phyloP scores from a whole-genome alignment of 2,113 vertebrate genomes.

The Nasalis larvatus region DNA sequence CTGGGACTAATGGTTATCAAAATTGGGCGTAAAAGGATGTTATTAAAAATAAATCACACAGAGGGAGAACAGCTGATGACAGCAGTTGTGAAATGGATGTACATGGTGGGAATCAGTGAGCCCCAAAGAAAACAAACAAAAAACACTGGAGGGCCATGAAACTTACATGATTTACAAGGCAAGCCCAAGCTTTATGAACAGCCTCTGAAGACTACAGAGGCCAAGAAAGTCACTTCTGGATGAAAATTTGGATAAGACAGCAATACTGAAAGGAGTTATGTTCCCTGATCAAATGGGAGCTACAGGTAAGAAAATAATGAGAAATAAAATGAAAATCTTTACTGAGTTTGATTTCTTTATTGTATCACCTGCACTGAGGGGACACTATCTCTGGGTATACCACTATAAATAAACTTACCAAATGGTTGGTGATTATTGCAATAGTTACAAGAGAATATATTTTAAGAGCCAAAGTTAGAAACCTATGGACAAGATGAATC shows the following conservation, averaged over 20 bases:
- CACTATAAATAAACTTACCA: neutral
- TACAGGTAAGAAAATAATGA: neutral
- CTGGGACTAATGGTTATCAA: slow-evolving; percentile 76
- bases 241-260: slow-evolving; percentile 14
- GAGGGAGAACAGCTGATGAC: slow-evolving; percentile 63
- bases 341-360: neutral
- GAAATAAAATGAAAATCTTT: neutral
- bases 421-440: neutral
- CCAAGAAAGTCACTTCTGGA: slow-evolving; percentile 25
- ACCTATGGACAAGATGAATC: slow-evolving; percentile 35
- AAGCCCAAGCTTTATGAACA: slow-evolving; percentile 56
- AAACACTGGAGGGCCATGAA: slow-evolving; percentile 45
- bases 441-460: neutral
- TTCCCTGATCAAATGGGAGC: neutral
- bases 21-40: slow-evolving; percentile 72
- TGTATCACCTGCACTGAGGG: neutral
- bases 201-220: neutral
- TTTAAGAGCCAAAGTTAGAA: slow-evolving; percentile 15
- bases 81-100: slow-evolving; percentile 75
- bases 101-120: slow-evolving; percentile 48
- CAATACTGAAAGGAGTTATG: neutral
- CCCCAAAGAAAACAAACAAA: slow-evolving; percentile 32
- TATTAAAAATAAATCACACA: slow-evolving; percentile 78
- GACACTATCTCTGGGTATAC: neutral
- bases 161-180: slow-evolving; percentile 54